Evolutionary conservation across 2,888 invertebrate species (phyloP).

Genomic region (Eristalis pertinax): DNA sequence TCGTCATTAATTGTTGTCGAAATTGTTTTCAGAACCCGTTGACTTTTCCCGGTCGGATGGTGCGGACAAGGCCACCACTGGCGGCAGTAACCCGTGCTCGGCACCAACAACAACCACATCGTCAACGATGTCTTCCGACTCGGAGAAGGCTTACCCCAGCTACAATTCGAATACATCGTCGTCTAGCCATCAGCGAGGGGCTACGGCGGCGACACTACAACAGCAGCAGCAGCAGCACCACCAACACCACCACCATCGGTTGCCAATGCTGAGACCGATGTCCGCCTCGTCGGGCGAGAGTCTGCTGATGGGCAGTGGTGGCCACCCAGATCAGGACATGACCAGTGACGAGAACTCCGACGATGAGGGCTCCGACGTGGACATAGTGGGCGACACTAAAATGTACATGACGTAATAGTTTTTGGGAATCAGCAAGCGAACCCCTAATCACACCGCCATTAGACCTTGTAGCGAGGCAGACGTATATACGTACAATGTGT

Average conservation of each 20-base stretch:
- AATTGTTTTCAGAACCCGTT: conserved; percentile 79
- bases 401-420: conserved; percentile 79
- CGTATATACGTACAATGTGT: background rate
- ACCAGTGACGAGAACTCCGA: conserved; percentile 81
- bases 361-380: conserved; percentile 81
- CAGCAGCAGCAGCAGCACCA: conserved; percentile 51
- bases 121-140: conserved; percentile 71
- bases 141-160: conserved; percentile 70
- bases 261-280: conserved; percentile 68
- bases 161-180: conserved; percentile 53
- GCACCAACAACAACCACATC: conserved; percentile 72
- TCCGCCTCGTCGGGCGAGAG: conserved; percentile 74
- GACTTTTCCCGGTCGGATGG: conserved; percentile 81
- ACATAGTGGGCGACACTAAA: conserved; percentile 81
- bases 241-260: conserved; percentile 56
- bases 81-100: conserved; percentile 35
- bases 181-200: conserved; percentile 41
- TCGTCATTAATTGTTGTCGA: conserved; percentile 61
- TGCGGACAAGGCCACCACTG: conserved; percentile 44
- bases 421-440: background rate
- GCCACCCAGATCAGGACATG: conserved; percentile 78
- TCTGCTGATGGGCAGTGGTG: conserved; percentile 69
- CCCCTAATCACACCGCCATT: background rate
- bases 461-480: background rate
- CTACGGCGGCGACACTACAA: conserved; percentile 60